These are phyloP conservation scores for Heliocidaris tuberculata DNA, from an alignment of 35 echinoderm and acorn worm genomes.

Conservation along the genomic window DNA sequence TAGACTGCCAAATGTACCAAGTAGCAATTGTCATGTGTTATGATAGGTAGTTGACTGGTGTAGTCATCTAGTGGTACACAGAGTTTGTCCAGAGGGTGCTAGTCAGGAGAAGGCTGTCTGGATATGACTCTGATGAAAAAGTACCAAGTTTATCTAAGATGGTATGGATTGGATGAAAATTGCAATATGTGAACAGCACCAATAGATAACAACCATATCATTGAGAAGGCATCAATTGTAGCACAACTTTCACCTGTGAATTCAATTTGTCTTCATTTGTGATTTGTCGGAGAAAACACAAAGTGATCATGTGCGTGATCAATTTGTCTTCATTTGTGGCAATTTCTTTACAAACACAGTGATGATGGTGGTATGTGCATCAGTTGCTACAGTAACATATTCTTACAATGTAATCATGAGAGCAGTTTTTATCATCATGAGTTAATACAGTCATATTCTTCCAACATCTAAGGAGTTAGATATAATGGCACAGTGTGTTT, in stretches of 20 bases:
- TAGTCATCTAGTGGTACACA: no score
- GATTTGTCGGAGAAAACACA: neutral
- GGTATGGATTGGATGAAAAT: neutral
- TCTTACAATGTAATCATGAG: neutral
- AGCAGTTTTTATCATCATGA: no score
- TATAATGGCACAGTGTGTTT: no score
- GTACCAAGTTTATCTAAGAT: neutral
- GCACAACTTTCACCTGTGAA: conserved; percentile 25
- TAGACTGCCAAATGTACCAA: no score
- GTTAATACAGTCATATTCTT: neutral
- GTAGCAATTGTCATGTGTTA: no score
- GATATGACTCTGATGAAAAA: neutral
- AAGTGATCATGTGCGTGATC: conserved; percentile 9
- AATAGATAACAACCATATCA: neutral
- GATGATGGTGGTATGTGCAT: neutral
- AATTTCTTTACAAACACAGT: neutral
- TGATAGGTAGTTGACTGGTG: no score
- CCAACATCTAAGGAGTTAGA: no score
- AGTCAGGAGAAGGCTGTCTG: neutral
- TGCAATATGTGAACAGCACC: neutral
- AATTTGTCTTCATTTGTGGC: conserved; percentile 3
- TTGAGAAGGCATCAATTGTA: neutral
- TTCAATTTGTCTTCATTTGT: conserved; percentile 49
- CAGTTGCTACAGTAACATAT: neutral
- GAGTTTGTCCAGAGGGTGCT: no score